phyloP scores from a whole-genome alignment of 1,140 invertebrate genomes.

The Drosophila repletoides region DNA sequence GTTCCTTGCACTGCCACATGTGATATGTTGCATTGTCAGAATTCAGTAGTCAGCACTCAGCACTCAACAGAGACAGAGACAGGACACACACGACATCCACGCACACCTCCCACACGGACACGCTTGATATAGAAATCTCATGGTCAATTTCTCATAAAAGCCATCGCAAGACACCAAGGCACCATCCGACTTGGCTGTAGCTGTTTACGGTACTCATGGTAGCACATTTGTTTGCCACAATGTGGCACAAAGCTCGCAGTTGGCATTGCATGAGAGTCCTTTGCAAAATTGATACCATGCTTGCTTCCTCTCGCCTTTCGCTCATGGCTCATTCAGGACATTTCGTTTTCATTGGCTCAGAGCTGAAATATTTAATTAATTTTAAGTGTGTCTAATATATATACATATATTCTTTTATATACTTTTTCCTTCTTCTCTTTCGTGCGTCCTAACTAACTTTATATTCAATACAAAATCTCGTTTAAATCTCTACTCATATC shows the following conservation, averaged over 20 bases:
- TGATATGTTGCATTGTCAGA: neutral
- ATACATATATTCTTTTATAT: conserved; percentile 50
- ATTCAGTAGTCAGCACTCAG: neutral
- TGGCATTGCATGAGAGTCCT: conserved; percentile 13
- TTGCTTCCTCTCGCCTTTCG: conserved; percentile 10
- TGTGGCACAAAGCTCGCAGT: conserved; percentile 13
- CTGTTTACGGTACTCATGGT: conserved; percentile 3
- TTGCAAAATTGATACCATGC: neutral
- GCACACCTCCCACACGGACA: neutral
- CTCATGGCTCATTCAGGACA: conserved; percentile 41
- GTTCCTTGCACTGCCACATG: neutral
- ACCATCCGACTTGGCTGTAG: conserved; percentile 5
- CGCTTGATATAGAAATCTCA: conserved; percentile 46
- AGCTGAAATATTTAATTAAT: conserved; percentile 42
- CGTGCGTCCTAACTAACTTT: conserved; percentile 45
- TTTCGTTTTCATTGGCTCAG: conserved; percentile 35
- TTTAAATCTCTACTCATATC: conserved; percentile 23
- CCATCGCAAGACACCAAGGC: conserved; percentile 1
- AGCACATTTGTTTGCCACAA: conserved; percentile 7
- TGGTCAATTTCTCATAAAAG: conserved; percentile 60
- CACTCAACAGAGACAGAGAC: conserved; percentile 5
- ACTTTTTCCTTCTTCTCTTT: conserved; percentile 74
- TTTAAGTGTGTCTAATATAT: conserved; percentile 58
- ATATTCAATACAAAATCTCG: conserved; percentile 15
- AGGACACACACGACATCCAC: neutral